Percentiles rank a stretch among this genome's conserved stretches.
Conservation (phyloP, 92 coral and sea anemone species). For the Ricordea florida region DNA sequence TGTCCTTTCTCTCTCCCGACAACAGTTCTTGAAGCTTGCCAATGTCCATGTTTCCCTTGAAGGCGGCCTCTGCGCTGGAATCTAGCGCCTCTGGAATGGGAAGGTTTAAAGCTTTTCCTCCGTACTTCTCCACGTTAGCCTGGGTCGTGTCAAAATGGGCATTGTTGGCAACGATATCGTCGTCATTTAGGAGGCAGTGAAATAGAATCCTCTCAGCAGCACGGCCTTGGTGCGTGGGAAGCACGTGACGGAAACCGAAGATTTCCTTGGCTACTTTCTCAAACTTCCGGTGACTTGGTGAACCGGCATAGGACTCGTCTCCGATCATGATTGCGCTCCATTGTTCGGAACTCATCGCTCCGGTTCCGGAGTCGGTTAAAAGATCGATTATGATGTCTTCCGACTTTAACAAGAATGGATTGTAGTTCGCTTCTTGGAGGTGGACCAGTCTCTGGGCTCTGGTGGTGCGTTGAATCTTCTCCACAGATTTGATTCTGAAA, state of each 20-base stretch:
- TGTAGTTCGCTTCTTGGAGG: conserved; percentile 34
- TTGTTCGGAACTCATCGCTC: conserved; percentile 53
- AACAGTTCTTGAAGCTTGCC: conserved; percentile 7
- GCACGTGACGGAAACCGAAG: conserved; percentile 47
- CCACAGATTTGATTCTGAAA: conserved; percentile 33
- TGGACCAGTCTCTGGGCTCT: conserved; percentile 16
- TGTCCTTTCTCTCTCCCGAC: background rate
- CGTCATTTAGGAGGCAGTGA: background rate
- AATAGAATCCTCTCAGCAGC: conserved; percentile 57
- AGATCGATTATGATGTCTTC: conserved; percentile 37
- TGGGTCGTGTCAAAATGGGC: conserved; percentile 47
- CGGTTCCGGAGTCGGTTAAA: conserved; percentile 50
- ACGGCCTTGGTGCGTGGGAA: conserved; percentile 65
- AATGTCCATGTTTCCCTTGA: conserved; percentile 39
- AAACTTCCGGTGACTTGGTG: conserved; percentile 46
- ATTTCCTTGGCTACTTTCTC: conserved; percentile 45
- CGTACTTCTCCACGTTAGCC: conserved; percentile 37
- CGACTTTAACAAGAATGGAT: conserved; percentile 39
- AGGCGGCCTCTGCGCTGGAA: background rate
- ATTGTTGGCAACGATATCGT: conserved; percentile 47
- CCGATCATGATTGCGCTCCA: conserved; percentile 48
- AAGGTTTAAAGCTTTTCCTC: conserved; percentile 26
- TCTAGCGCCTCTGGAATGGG: conserved; percentile 29
- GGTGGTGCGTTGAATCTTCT: conserved; percentile 22
- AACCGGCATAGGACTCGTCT: conserved; percentile 57